Evolutionary conservation across 2,797 vertebrate genomes (phyloP), one percentile per base, ranked within the genome.

Genomic region (Catamblyrhynchus diadema): DNA sequence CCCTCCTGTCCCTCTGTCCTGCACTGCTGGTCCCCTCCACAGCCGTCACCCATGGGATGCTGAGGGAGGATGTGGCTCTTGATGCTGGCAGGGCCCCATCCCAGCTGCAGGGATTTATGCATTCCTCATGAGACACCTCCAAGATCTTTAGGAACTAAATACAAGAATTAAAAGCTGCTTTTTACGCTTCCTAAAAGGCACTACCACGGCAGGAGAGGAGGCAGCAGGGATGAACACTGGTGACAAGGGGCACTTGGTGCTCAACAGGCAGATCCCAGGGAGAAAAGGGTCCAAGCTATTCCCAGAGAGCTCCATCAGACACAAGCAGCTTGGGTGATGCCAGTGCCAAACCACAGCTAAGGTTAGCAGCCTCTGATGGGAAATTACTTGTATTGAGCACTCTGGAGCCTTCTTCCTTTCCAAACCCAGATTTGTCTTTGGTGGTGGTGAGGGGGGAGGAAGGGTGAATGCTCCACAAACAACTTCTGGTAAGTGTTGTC

Each of bases 321-420:
- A 65, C 13, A 1, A 41, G 66, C 48, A 74, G 71, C 30, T 14
- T 44, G 60, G 57, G 61, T 25, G 66, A 37, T 53, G 66, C 41
- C 69, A 47, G 57, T 50, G 84, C 94, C 96, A 97, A 95, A 94
- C 87, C 95, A 95, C 96, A 96, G 91, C 86, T 39, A 62, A 85
- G 88, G 74, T 82, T 42, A 77, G 79, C 81, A 85, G 47, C 35
- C 88, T 81, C 81, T 94, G 84, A 78, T 91, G 86, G 92, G 94
- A 96, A 95, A 81, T 78, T 23, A 77, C 79, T 95, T 62, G 64
- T 44, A 69, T 44, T 0, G 2, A 93, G 83, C 77, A 65, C 47
- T 44, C 65, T 25, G 59, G 89, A 94, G 93, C 88, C 25, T 95
- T 92, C 75, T 64, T 92, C 72, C 88, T 90, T 93, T 92, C 93